Percentiles rank a stretch among this genome's conserved stretches.
Evolutionary conservation across 35 echinoderm and acorn worm genomes (phyloP).

Genomic region (Stichopus chloronotus): DNA sequence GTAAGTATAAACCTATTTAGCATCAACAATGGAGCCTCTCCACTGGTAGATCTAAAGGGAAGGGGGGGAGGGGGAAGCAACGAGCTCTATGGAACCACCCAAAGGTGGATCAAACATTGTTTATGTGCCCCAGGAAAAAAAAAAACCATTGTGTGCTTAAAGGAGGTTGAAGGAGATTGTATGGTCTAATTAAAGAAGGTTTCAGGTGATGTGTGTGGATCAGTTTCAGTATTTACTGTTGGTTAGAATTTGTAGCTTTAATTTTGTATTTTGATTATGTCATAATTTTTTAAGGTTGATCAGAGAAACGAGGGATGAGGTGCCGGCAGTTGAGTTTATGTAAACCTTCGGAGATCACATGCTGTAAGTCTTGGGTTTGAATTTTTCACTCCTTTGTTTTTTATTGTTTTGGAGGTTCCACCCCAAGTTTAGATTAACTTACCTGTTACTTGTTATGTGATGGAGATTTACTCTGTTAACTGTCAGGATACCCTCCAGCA

Average conservation of each 20-base stretch:
- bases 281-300: neutral
- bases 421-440: neutral
- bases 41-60: too few species aligned
- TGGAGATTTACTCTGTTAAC: neutral
- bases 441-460: slow-evolving; percentile 13
- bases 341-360: neutral
- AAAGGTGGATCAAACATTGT: too few species aligned
- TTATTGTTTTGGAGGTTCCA: slow-evolving; percentile 10
- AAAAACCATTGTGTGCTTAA: too few species aligned
- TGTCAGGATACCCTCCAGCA: neutral
- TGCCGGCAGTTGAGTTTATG: neutral
- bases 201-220: neutral
- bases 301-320: neutral
- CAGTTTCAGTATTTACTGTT: slow-evolving; percentile 1
- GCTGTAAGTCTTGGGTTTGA: slow-evolving; percentile 9
- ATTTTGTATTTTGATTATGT: neutral
- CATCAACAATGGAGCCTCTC: too few species aligned
- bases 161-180: too few species aligned
- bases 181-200: neutral
- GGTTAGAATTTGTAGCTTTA: neutral
- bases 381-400: slow-evolving; percentile 17
- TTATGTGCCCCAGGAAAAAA: too few species aligned
- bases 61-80: too few species aligned
- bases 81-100: too few species aligned
- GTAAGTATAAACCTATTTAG: too few species aligned